phyloP scores from a whole-genome alignment of 2,888 invertebrate genomes.

The Platycnemis pennipes region DNA sequence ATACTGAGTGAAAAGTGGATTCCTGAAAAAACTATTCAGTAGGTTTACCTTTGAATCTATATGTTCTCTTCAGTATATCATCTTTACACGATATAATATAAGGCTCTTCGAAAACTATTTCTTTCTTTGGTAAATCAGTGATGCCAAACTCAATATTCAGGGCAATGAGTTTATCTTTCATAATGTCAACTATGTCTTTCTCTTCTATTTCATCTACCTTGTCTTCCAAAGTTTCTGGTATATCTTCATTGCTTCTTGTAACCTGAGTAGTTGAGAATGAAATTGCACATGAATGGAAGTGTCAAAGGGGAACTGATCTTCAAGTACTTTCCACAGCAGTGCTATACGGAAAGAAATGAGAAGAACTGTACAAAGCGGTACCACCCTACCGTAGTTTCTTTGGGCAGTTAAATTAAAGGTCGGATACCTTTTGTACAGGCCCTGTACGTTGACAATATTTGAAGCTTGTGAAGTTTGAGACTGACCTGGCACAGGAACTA shows the following conservation, averaged over 20 bases:
- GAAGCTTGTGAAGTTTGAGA: too few relatives aligned
- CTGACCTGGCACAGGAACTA: too few relatives aligned
- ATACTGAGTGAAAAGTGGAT: not conserved
- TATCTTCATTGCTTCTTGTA: not conserved
- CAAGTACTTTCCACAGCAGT: too few relatives aligned
- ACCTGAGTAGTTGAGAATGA: not conserved
- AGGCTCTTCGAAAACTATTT: not conserved
- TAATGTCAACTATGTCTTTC: not conserved
- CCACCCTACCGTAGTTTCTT: too few relatives aligned
- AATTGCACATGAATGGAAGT: not conserved
- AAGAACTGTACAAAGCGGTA: too few relatives aligned
- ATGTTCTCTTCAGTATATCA: conserved; percentile 19
- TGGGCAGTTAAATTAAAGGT: too few relatives aligned
- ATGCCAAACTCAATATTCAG: not conserved
- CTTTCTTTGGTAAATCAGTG: not conserved
- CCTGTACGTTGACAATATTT: too few relatives aligned
- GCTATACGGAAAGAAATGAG: too few relatives aligned
- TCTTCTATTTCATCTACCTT: not conserved
- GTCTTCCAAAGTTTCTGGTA: not conserved
- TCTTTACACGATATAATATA: not conserved
- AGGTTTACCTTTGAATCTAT: not conserved
- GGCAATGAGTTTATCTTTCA: not conserved
- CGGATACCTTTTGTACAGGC: too few relatives aligned
- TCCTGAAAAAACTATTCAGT: not conserved
- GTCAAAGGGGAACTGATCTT: too few relatives aligned